A percentile compares a stretch with the other conserved stretches of the same genome.
phyloP scores from a whole-genome alignment of 2,888 invertebrate genomes.

The Acronicta psi region DNA sequence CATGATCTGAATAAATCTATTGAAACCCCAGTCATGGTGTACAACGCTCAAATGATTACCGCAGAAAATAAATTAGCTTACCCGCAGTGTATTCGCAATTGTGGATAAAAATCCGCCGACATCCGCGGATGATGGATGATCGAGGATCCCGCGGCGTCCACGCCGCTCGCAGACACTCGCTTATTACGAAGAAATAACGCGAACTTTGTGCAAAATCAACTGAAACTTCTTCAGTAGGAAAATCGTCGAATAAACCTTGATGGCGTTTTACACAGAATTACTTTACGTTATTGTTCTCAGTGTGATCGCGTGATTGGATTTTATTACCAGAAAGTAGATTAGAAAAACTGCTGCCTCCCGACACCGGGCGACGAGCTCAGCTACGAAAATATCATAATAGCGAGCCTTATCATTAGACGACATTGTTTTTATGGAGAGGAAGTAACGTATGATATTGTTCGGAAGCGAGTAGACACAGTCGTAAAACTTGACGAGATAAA shows the following conservation, averaged over 20 bases:
- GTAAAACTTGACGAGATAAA: conserved; percentile 55
- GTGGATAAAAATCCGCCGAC: conserved; percentile 53
- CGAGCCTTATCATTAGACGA: conserved; percentile 54
- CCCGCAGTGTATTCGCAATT: conserved; percentile 39
- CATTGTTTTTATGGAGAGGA: conserved; percentile 62
- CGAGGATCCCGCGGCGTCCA: conserved; percentile 10
- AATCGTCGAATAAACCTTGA: conserved; percentile 30
- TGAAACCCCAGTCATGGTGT: conserved; percentile 32
- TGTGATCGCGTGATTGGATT: conserved; percentile 42
- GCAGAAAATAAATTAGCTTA: conserved; percentile 50
- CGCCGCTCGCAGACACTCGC: conserved; percentile 11
- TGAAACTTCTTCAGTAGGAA: conserved; percentile 24
- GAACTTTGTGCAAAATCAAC: conserved; percentile 26
- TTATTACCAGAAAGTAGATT: conserved; percentile 45
- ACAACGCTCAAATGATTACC: conserved; percentile 48
- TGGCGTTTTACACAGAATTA: conserved; percentile 43
- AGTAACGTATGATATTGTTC: conserved; percentile 60
- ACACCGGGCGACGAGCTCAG: conserved; percentile 7
- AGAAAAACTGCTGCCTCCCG: conserved; percentile 31
- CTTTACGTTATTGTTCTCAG: conserved; percentile 42
- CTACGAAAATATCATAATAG: conserved; percentile 53
- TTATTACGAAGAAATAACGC: conserved; percentile 14
- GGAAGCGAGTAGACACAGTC: conserved; percentile 54
- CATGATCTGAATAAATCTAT: conserved; percentile 48
- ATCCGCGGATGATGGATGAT: conserved; percentile 63